Conservation (phyloP, 2,113 vertebrate genomes). For the Scytalopus superciliaris region DNA sequence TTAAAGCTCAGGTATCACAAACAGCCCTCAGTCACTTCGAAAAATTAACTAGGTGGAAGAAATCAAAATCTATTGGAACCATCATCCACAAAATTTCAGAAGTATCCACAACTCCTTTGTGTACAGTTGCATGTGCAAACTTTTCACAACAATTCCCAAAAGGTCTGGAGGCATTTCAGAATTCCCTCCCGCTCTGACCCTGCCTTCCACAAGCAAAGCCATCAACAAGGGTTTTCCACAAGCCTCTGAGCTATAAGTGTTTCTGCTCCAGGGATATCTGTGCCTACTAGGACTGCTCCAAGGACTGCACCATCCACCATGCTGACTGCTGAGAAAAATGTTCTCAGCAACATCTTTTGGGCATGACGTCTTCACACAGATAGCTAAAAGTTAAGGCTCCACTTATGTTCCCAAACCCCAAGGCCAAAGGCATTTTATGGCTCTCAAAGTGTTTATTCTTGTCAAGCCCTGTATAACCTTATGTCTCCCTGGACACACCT, state of each 20-base stretch:
- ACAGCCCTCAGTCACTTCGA: not conserved
- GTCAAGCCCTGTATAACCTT: not conserved
- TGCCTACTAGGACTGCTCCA: not conserved
- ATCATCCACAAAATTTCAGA: not conserved
- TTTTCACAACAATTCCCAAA: not conserved
- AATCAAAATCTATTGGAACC: not conserved
- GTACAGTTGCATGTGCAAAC: not conserved
- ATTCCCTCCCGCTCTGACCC: not conserved
- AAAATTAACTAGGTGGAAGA: not conserved
- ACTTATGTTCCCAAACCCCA: conserved; percentile 1
- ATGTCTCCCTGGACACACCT: not conserved
- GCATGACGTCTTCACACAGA: not conserved
- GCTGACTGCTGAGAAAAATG: not conserved
- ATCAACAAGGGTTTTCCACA: not conserved
- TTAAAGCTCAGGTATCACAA: not conserved
- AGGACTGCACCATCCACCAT: not conserved
- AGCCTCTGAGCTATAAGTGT: not conserved
- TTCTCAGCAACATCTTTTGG: not conserved
- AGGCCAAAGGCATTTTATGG: conserved; percentile 29
- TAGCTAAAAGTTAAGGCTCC: not conserved
- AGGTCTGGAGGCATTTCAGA: not conserved
- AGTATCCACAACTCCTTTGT: not conserved
- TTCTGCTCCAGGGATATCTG: not conserved
- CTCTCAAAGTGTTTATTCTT: conserved; percentile 29
- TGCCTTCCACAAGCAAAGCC: not conserved